Evolutionary conservation across 2,888 invertebrate species (phyloP).

Genomic region (Rutpela maculata): DNA sequence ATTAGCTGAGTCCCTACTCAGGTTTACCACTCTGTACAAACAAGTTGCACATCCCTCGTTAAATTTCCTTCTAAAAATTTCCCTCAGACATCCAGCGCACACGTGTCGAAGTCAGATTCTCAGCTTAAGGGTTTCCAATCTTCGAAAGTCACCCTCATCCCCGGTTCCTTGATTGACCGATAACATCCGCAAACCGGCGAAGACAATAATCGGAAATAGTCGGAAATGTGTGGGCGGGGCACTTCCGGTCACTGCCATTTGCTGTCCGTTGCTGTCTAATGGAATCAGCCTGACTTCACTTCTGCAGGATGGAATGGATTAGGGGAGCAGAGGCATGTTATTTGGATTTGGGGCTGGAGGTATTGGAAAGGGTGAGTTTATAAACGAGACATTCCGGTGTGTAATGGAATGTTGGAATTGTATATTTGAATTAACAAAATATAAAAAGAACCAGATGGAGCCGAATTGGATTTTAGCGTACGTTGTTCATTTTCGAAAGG

Average conservation of each 20-base stretch:
- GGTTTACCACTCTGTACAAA: neutral
- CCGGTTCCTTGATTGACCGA: slow-evolving; percentile 29
- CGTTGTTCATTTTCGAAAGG: too few species aligned
- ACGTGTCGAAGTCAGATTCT: slow-evolving; percentile 20
- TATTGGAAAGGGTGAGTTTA: slow-evolving; percentile 14
- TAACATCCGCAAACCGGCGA: slow-evolving; percentile 22
- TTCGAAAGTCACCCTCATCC: slow-evolving; percentile 22
- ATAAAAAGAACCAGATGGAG: neutral
- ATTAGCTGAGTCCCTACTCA: too few species aligned
- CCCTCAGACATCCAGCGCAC: slow-evolving; percentile 12
- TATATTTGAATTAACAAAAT: slow-evolving; percentile 20
- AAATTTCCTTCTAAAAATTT: slow-evolving; percentile 1
- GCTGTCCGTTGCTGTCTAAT: slow-evolving; percentile 42
- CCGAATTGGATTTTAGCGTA: neutral
- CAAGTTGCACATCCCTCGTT: neutral
- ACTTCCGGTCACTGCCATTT: slow-evolving; percentile 61
- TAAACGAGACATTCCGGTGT: slow-evolving; percentile 22
- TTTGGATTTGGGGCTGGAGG: slow-evolving; percentile 15
- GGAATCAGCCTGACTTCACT: slow-evolving; percentile 25
- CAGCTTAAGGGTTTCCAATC: slow-evolving; percentile 28
- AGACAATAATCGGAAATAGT: slow-evolving; percentile 30
- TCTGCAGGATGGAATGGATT: slow-evolving; percentile 12
- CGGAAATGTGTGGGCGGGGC: slow-evolving; percentile 36
- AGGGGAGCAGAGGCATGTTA: slow-evolving; percentile 7
- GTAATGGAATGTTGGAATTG: slow-evolving; percentile 29